A percentile compares a stretch with the other conserved stretches of the same genome.
phyloP scores from a whole-genome alignment of 2,797 vertebrate genomes.

The Platalea minor region DNA sequence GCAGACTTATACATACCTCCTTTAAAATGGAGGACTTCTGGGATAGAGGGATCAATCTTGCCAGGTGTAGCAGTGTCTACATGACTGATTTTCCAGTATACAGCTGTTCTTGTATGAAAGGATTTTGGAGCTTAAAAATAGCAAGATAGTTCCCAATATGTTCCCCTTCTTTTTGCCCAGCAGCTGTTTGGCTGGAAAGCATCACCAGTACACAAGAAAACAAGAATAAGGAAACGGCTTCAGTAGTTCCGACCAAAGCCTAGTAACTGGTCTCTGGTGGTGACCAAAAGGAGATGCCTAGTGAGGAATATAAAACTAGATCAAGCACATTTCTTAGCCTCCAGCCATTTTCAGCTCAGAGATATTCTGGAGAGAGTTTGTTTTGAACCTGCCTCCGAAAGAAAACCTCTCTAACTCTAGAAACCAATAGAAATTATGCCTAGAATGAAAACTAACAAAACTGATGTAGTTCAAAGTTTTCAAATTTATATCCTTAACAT shows the following conservation, averaged over 20 bases:
- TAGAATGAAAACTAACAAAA: not conserved
- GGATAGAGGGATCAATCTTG: not conserved
- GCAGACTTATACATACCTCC: not conserved
- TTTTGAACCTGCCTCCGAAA: not conserved
- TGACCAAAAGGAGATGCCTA: not conserved
- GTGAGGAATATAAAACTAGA: not conserved
- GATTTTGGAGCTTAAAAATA: not conserved
- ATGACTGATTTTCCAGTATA: not conserved
- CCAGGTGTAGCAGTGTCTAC: not conserved
- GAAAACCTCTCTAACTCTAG: not conserved
- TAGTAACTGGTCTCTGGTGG: not conserved
- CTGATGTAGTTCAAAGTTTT: not conserved
- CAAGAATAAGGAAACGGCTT: not conserved
- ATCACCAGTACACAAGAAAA: not conserved
- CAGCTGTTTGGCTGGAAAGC: not conserved
- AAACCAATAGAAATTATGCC: not conserved
- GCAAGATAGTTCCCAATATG: not conserved
- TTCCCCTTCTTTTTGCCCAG: not conserved
- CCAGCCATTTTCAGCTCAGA: not conserved
- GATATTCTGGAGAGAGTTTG: not conserved
- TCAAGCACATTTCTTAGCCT: not conserved
- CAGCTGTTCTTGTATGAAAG: not conserved
- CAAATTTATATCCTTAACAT: not conserved
- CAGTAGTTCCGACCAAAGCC: not conserved
- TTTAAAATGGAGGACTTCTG: not conserved